phyloP scores from a whole-genome alignment of 2,797 vertebrate genomes.

The Chiloscyllium punctatum region DNA sequence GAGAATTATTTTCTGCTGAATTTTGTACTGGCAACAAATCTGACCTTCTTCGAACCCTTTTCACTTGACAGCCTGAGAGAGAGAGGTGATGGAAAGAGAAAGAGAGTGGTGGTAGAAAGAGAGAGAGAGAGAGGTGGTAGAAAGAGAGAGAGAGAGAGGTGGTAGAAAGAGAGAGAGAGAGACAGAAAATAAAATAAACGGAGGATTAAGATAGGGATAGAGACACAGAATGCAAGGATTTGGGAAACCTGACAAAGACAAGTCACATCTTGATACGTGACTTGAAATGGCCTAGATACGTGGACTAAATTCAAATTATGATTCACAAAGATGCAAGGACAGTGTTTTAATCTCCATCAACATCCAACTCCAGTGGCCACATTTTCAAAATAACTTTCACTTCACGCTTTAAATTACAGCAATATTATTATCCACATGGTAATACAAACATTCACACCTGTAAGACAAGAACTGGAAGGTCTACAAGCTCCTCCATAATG shows the following conservation, averaged over 20 bases:
- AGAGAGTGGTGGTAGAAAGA: background rate
- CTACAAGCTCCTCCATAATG: conserved; percentile 68
- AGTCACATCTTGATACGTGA: too few species aligned
- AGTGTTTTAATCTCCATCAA: background rate
- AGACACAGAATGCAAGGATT: too few species aligned
- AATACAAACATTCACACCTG: conserved; percentile 58
- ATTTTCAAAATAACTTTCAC: background rate
- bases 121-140: background rate
- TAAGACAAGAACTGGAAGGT: conserved; percentile 68
- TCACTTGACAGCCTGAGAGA: background rate
- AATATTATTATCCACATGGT: background rate
- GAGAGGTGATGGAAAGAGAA: background rate
- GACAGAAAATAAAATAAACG: background rate
- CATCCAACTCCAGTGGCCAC: background rate
- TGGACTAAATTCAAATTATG: background rate
- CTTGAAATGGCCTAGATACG: too few species aligned
- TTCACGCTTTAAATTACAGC: background rate
- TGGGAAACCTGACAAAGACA: background rate
- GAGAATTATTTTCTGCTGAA: background rate
- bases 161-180: background rate
- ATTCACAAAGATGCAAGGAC: background rate
- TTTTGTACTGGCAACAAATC: background rate
- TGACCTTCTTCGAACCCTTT: background rate
- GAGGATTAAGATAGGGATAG: too few species aligned
- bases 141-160: background rate